Evolutionary conservation across 1,140 invertebrate species (phyloP), one percentile per base, ranked within the genome.

Genomic region (Aphidius ervi): DNA sequence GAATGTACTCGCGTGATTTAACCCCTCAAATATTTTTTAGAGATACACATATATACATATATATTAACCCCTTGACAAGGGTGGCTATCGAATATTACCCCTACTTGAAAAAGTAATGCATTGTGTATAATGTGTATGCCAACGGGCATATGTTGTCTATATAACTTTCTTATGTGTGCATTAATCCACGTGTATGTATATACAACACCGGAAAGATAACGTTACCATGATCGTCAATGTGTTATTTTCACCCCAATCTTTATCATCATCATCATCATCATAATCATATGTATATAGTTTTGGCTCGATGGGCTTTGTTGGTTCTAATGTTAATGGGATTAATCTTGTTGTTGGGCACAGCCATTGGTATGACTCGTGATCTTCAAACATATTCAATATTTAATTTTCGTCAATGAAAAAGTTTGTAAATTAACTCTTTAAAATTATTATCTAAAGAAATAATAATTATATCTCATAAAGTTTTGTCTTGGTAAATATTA

Each of bases 151-250:
- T 71, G 71, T 61, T 60, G 52, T 57, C 39, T 37, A 10, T 48
- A 54, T 54, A 10, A 54, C 42, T 54, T 54, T 52, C 59, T 40
- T 31, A 31, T 31, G 4, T 31, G 23, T 31, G 23, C 23, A 31
- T 31, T 31, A 31, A 31, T 31, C 39, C 47, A 7, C 40, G 20
- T 74, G 72, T 68, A 73, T 75, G 74, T 75, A 74, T 75, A 69
- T 65, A 63, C 66, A 53, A 47, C 56, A 59, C 61, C 61, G 46
- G 47, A 55, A 64, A 72, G 72, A 75, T 74, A 76, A 73, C 68
- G 65, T 71, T 71, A 70, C 68, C 65, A 70, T 68, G 70, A 74
- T 76, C 75, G 74, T 76, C 74, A 73, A 76, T 76, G 71, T 56
- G 62, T 37, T 41, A 39, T 43, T 7, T 43, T 31, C 23, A 31